Conservation (phyloP, 1,140 invertebrate genomes). For the Cotesia vestalis region DNA sequence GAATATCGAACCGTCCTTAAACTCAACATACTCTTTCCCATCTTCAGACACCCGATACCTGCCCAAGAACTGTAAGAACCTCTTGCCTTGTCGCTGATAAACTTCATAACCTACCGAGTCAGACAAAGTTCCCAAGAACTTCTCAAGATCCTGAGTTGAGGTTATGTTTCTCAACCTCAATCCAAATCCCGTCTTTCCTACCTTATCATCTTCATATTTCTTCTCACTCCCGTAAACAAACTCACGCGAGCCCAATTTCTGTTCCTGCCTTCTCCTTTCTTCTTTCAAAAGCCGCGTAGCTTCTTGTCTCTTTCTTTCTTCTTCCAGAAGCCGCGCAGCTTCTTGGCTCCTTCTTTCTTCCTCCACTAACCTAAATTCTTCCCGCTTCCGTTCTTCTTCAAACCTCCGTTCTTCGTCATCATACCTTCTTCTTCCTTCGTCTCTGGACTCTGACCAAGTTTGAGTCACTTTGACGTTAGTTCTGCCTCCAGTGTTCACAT, state of each 20-base stretch:
- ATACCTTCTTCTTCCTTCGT: too few relatives aligned
- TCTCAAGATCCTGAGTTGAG: conserved; percentile 47
- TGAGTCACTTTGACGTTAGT: not conserved
- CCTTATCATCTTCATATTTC: conserved; percentile 50
- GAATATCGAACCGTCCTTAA: conserved; percentile 53
- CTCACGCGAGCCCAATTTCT: conserved; percentile 4
- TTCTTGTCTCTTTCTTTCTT: conserved; percentile 29
- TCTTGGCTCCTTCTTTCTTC: conserved; percentile 25
- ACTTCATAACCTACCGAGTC: conserved; percentile 42
- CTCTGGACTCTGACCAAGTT: not conserved
- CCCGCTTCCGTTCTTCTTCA: conserved; percentile 27
- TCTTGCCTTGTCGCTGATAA: conserved; percentile 43
- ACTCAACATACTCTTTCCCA: conserved; percentile 51
- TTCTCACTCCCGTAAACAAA: conserved; percentile 44
- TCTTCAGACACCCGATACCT: conserved; percentile 47
- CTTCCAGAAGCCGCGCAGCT: conserved; percentile 31
- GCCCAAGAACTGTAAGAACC: conserved; percentile 52
- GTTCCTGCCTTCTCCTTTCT: conserved; percentile 25
- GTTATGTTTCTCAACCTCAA: conserved; percentile 47
- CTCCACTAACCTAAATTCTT: not conserved
- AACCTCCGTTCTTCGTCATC: too few relatives aligned
- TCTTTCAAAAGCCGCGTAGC: conserved; percentile 31
- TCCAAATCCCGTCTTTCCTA: conserved; percentile 44
- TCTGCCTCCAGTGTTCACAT: conserved; percentile 4
- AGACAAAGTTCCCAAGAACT: conserved; percentile 46